Evolutionary conservation across 2,888 invertebrate genomes (phyloP), one percentile per base, ranked within the genome.

Genomic region (Eristalinus aeneus): DNA sequence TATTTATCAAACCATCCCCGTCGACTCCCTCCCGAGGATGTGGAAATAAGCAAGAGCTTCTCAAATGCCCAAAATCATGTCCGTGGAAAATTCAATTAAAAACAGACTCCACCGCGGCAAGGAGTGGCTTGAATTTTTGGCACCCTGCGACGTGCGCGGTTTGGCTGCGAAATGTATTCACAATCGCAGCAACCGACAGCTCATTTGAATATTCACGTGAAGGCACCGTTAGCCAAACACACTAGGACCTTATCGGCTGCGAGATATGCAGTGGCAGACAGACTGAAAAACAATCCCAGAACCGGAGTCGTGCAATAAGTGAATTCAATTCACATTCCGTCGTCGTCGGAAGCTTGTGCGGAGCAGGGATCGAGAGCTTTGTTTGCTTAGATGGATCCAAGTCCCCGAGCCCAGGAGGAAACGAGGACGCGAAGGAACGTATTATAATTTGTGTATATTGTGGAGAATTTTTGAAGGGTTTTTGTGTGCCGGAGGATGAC

Each of bases 181-280:
- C 82, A 83, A 78, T 78, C 77, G 39, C 39, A 75, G 2, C 27
- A 53, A 75, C 53, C 64, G 69, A 76, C 34, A 81, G 73, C 85
- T 77, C 81, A 85, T 85, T 85, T 85, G 81, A 85, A 85, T 85
- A 81, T 81, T 72, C 73, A 64, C 80, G 67, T 69, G 75, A 71
- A 72, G 77, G 65, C 56, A 36, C 36, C 71, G 60, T 81, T 31
- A 65, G 31, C 36, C 54, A 0, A 10, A 23, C 60, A 61, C 16
- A 32, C 20, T 0, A 56, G 56, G 56, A 23, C 16, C n/a, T 73
- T 73, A 63, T 74, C 75, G 79, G 65, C 68, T 64, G 65, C 68
- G 68, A 61, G 72, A 53, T 75, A 76, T 81, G 79, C 79, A 84
- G 54, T 73, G 60, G 69, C 23, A 53, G n/a, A 61, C 72, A 46